Percentiles rank a stretch among this genome's conserved stretches.
Conservation (phyloP, 1,140 invertebrate genomes). For the Bombus confusus region DNA sequence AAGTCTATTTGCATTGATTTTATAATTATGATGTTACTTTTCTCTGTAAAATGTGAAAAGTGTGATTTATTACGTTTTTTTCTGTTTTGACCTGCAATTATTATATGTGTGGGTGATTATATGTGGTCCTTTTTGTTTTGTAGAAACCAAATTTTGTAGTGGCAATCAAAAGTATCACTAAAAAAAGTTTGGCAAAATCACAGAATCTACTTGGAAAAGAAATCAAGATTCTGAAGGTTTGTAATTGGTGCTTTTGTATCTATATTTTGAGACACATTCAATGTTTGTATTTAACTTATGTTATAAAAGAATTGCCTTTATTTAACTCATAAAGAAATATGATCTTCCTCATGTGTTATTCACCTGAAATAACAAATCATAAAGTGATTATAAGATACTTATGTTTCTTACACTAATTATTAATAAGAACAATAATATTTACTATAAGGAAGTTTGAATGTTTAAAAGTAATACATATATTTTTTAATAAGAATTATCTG, state of each 20-base stretch:
- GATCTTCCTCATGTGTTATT: not conserved
- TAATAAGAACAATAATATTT: not conserved
- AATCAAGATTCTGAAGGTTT: constrained; percentile 98
- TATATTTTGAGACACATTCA: not conserved
- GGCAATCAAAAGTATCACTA: constrained; percentile 98
- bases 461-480: constrained; percentile 18
- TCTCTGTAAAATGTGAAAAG: not conserved
- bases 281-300: not conserved
- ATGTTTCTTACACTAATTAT: not conserved
- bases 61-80: not conserved
- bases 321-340: not conserved
- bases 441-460: not conserved
- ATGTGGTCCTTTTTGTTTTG: constrained; percentile 68
- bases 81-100: not conserved
- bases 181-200: constrained; percentile 98
- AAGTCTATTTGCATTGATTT: not conserved
- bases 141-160: constrained; percentile 94
- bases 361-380: not conserved
- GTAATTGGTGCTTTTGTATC: constrained; percentile 33
- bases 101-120: not conserved
- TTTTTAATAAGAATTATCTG: constrained; percentile 17
- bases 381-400: not conserved
- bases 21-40: not conserved
- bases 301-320: not conserved
- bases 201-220: constrained; percentile 98